A percentile compares a stretch with the other conserved stretches of the same genome.
Evolutionary conservation across 1,140 invertebrate genomes (phyloP).

Genomic region (Camponotus vicinus): DNA sequence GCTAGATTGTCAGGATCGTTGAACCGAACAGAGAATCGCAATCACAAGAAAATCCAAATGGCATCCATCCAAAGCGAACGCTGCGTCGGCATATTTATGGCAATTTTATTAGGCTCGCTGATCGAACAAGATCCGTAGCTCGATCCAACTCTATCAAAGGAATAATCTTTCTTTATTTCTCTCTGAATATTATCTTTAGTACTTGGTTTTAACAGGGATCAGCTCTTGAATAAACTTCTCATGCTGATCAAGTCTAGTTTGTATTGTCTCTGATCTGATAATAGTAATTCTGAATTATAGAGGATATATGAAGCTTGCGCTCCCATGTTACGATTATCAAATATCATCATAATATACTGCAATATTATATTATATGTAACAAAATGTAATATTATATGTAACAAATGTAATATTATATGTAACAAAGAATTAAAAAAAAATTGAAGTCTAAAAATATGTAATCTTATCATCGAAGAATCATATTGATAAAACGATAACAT

Average conservation of each 20-base stretch:
- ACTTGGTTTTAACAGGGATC: not conserved
- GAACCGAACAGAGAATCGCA: not conserved
- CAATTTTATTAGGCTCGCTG: not conserved
- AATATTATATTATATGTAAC: no score
- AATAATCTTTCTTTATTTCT: not conserved
- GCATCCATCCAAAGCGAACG: constrained; percentile 49
- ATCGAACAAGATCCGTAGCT: not conserved
- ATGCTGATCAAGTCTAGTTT: not conserved
- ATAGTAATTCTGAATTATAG: not conserved
- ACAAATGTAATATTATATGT: no score
- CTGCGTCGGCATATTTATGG: constrained; percentile 59
- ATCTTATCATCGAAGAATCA: no score
- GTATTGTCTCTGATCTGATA: not conserved
- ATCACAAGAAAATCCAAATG: constrained; percentile 48
- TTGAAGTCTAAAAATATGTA: no score
- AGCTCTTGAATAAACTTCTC: not conserved
- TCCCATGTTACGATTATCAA: no score
- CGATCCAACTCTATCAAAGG: not conserved
- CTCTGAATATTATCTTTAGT: not conserved
- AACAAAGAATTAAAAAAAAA: no score
- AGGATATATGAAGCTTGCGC: no score
- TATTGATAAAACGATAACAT: no score
- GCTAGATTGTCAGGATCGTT: constrained; percentile 5
- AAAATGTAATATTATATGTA: no score
- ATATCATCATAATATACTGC: no score